Base-by-base conservation (phyloP, 2,888 invertebrate species). In the Cryptocheilus praepositus region DNA sequence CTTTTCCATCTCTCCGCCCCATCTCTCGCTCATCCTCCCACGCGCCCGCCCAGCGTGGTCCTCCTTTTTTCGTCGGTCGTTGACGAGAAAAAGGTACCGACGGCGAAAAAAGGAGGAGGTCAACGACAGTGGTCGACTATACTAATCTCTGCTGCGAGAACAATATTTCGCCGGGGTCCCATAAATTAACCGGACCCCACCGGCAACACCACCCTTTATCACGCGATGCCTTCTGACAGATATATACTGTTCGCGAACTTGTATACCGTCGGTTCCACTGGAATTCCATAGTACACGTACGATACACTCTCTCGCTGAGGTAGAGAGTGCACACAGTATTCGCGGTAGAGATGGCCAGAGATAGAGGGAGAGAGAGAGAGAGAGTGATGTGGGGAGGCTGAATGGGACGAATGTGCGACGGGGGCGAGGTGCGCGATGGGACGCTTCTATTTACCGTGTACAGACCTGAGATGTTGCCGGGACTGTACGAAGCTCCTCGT, bases 121-220 rank as follows among this genome's bases (percentile, higher is more conserved):
- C 49, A 73, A 73, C 64, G 74, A 76, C 70, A 63, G 66, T 67
- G 61, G 53, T 16, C 52, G 63, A 11, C 71, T 64, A 61, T 73
- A 81, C 77, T 81, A 81, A 82, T 82, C 82, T 82, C 81, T 79
- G 77, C 73, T 75, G 77, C 76, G 76, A 76, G 77, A 81, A 80
- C 78, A 81, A 82, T 82, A 83, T 83, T 83, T 83, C 82, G 80
- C 71, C 74, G 64, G 63, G 67, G 64, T 53, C 65, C 68, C 75
- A 80, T 83, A 81, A 83, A 83, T 83, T 81, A 81, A 72, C 66
- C 64, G 74, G 73, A 75, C 72, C 58, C 71, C 61, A 71, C 73
- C 70, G 70, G 55, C 67, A 66, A 67, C 70, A 56, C 73, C 58
- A 70, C 76, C 77, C 81, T 81, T 81, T 81, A 81, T 81, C 81